A percentile compares a stretch with the other conserved stretches of the same genome.
These are phyloP conservation scores for Trachythela sp. DNA, from an alignment of 64 coral and sea anemone species.

Conservation along the genomic window DNA sequence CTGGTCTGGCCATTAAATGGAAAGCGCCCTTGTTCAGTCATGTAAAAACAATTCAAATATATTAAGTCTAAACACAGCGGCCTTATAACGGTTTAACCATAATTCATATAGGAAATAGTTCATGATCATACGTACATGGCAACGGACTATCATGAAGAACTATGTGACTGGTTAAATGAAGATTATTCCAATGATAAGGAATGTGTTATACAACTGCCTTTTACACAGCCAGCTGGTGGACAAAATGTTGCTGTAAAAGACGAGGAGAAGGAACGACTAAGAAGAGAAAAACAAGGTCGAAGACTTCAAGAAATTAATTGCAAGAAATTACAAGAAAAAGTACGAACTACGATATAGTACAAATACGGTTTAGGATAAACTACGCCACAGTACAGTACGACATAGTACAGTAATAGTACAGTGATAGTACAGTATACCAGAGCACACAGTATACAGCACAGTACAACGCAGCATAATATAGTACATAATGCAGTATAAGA, in stretches of 20 bases:
- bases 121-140: conserved; percentile 67
- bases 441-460: too few species aligned
- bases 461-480: too few species aligned
- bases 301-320: conserved; percentile 95
- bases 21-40: too few species aligned
- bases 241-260: conserved; percentile 60
- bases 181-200: conserved; percentile 73
- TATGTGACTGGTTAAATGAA: conserved; percentile 63
- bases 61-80: neutral
- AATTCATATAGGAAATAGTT: conserved; percentile 55
- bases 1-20: too few species aligned
- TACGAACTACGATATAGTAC: neutral
- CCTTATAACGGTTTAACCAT: neutral
- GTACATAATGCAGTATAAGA: too few species aligned
- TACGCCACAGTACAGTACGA: neutral
- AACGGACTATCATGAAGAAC: conserved; percentile 66
- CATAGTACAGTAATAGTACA: too few species aligned
- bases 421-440: too few species aligned
- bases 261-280: conserved; percentile 86
- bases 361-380: too few species aligned
- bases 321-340: conserved; percentile 88
- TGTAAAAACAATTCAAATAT: neutral
- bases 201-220: conserved; percentile 84
- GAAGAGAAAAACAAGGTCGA: conserved; percentile 83
- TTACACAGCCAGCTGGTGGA: conserved; percentile 51